Evolutionary conservation across 30 jellyfish, hydroid and myxozoan species (phyloP).

Genomic region (Rhopilema esculentum): DNA sequence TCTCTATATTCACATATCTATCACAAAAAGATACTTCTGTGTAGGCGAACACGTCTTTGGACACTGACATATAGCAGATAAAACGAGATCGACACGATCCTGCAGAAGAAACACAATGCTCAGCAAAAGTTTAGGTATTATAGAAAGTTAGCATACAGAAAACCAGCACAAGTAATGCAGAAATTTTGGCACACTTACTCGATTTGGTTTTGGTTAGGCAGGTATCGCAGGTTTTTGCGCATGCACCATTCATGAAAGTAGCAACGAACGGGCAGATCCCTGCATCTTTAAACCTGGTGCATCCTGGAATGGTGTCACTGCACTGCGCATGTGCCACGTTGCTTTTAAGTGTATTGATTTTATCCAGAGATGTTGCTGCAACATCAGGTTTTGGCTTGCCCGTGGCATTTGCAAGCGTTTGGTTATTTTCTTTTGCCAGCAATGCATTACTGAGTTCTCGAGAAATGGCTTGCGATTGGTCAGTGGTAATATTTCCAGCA

Average conservation of each 20-base stretch:
- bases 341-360: constrained; percentile 29
- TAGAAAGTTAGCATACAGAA: not conserved
- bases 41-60: no score
- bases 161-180: no score
- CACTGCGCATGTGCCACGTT: constrained; percentile 64
- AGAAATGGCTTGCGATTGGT: constrained; percentile 76
- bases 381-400: not conserved
- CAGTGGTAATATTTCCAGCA: constrained; percentile 80
- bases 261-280: constrained; percentile 97
- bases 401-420: constrained; percentile 35
- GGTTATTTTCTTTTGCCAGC: constrained; percentile 60
- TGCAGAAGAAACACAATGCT: no score
- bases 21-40: no score
- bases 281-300: constrained; percentile 83
- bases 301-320: constrained; percentile 72
- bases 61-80: not conserved
- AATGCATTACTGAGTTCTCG: constrained; percentile 64
- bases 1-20: no score
- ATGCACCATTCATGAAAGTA: constrained; percentile 90
- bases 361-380: not conserved
- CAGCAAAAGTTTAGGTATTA: not conserved
- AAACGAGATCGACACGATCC: not conserved
- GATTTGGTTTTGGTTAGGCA: constrained; percentile 60
- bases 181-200: constrained; percentile 10
- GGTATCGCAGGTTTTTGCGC: constrained; percentile 90